Evolutionary conservation across 2,113 vertebrate species (phyloP).

Genomic region (Cochlearius cochlearius): DNA sequence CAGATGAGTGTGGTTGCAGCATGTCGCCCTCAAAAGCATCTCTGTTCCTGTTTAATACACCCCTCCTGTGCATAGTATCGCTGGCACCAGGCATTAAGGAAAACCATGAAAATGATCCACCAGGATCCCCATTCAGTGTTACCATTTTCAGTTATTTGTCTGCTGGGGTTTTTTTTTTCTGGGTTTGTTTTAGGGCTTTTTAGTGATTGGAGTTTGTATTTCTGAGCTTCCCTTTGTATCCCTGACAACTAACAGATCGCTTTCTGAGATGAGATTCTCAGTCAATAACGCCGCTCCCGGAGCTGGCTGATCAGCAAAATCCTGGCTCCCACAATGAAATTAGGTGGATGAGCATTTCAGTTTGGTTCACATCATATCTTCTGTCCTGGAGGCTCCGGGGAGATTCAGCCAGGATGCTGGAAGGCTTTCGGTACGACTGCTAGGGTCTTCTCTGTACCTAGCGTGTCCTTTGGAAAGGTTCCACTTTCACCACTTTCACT

Average conservation of each 20-base stretch:
- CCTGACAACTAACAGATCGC: neutral
- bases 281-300: neutral
- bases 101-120: neutral
- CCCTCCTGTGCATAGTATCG: neutral
- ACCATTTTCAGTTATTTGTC: neutral
- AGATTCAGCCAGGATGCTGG: neutral
- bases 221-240: neutral
- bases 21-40: neutral
- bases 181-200: neutral
- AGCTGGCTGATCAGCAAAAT: neutral
- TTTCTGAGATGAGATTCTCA: neutral
- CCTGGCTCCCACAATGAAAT: neutral
- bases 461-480: neutral
- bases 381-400: neutral
- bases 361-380: neutral
- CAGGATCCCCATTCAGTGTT: neutral
- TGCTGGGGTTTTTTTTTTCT: neutral
- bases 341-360: neutral
- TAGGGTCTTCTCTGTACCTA: neutral
- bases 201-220: neutral
- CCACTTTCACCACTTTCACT: neutral
- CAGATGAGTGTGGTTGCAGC: neutral
- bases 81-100: neutral
- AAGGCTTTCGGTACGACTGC: neutral
- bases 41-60: neutral